Evolutionary conservation across 2,888 invertebrate species (phyloP).

Genomic region (Euclidia mi): DNA sequence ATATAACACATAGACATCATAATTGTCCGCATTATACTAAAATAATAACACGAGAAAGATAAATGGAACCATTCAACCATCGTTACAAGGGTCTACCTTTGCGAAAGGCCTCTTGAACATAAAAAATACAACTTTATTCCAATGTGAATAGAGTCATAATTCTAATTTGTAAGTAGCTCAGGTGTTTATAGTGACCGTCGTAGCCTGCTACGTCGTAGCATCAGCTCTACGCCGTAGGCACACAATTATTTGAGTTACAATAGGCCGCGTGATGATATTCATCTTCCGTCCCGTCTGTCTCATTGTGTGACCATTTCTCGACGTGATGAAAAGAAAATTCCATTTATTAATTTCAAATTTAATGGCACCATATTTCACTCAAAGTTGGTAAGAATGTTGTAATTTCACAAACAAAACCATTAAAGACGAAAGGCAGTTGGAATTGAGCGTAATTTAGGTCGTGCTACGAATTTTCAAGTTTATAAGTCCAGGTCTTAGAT

Average conservation of each 20-base stretch:
- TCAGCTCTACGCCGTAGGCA: slow-evolving; percentile 38
- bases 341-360: slow-evolving; percentile 25
- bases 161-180: slow-evolving; percentile 51
- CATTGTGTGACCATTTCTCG: slow-evolving; percentile 41
- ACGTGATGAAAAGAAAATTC: slow-evolving; percentile 46
- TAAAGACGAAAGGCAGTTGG: too few species aligned
- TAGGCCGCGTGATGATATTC: slow-evolving; percentile 53
- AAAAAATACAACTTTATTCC: slow-evolving; percentile 37
- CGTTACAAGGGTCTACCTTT: slow-evolving; percentile 61
- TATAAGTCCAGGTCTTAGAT: too few species aligned
- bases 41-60: slow-evolving; percentile 67
- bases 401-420: background rate
- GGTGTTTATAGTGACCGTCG: slow-evolving; percentile 41
- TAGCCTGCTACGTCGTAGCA: slow-evolving; percentile 22
- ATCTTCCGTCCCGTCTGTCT: slow-evolving; percentile 34
- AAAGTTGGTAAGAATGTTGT: background rate
- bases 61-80: slow-evolving; percentile 67
- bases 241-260: slow-evolving; percentile 58
- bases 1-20: slow-evolving; percentile 37
- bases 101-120: slow-evolving; percentile 36
- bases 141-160: slow-evolving; percentile 41
- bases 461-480: too few species aligned
- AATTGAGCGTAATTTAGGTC: too few species aligned
- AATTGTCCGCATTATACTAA: slow-evolving; percentile 45
- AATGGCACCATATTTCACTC: slow-evolving; percentile 11